Base-by-base conservation (phyloP, 64 coral and sea anemone genomes). In the Montipora sp. region DNA sequence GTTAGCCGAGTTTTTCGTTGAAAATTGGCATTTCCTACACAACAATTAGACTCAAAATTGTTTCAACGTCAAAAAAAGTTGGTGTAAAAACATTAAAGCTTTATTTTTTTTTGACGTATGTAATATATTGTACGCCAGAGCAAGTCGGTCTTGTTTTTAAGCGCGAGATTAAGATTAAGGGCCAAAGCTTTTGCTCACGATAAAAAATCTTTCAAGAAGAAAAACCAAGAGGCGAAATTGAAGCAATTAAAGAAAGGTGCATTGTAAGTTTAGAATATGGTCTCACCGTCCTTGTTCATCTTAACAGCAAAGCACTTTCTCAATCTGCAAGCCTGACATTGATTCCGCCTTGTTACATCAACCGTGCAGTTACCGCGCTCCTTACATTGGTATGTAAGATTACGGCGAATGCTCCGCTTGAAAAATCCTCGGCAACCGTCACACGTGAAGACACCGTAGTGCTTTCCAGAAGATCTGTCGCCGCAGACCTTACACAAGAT, bases 341-440 rank as follows among this genome's bases (percentile, higher is more conserved):
- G 98, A 80, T 99, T 99, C 18, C 98, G 84, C 70, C 98, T 85
- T 6, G 91, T 95, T 55, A 99, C 92, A 83, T 99, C 98, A 15
- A 99, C 98, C 11, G 94, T 87, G 80, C 98, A 99, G 18, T 96
- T 91, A 43, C 98, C 92, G 51, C 88, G 80, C 53, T 99, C 95
- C 72, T 99, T 99, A 13, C 98, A 99, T 15, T 96, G 95, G 46
- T 99, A 99, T 8, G 80, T 92, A 7, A 99, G 74, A 75, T 69
- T 99, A 0, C 94, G 75, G n/a, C 98, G 90, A 71, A 99, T 91
- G 13, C 94, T 96, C 59, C 98, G 73, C 75, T 99, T 99, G 80
- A 99, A 99, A 58, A 99, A 99, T 2, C 98, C 98, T 51, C 98
- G 73, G 23, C 98, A 99, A 5, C 98, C 98, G 71, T 99, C 98